These are phyloP conservation scores for Pammene aurita DNA, from an alignment of 2,888 invertebrate species.

Conservation along the genomic window DNA sequence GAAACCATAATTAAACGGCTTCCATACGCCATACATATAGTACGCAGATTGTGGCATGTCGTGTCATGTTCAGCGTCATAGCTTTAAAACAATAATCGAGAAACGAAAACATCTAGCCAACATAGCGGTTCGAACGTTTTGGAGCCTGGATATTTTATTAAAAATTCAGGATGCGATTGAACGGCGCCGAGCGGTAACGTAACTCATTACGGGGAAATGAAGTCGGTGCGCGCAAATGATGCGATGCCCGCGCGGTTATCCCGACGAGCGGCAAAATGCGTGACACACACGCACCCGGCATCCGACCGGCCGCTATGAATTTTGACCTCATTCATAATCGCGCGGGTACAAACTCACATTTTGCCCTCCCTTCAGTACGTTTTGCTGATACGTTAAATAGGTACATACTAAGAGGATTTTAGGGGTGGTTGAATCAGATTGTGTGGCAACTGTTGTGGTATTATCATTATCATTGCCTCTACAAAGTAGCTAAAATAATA, in stretches of 20 bases:
- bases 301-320: slow-evolving; percentile 48
- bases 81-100: neutral
- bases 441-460: neutral
- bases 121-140: slow-evolving; percentile 42
- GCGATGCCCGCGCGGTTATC: slow-evolving; percentile 53
- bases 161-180: slow-evolving; percentile 56
- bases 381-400: slow-evolving; percentile 37
- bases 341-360: slow-evolving; percentile 43
- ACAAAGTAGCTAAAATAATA: too few relatives aligned
- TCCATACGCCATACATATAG: too few relatives aligned
- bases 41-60: too few relatives aligned
- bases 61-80: neutral
- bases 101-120: slow-evolving; percentile 42
- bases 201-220: slow-evolving; percentile 63
- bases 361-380: slow-evolving; percentile 32
- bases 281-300: slow-evolving; percentile 48
- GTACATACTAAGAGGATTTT: slow-evolving; percentile 33
- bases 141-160: slow-evolving; percentile 52
- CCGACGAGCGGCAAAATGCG: slow-evolving; percentile 48
- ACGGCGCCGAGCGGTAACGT: slow-evolving; percentile 47
- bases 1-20: too few relatives aligned
- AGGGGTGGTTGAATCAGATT: neutral
- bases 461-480: too few relatives aligned
- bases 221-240: slow-evolving; percentile 61
- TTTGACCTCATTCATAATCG: slow-evolving; percentile 51